A percentile compares a stretch with the other conserved stretches of the same genome.
phyloP scores from a whole-genome alignment of 2,797 vertebrate species.

The Epinephelus coioides region DNA sequence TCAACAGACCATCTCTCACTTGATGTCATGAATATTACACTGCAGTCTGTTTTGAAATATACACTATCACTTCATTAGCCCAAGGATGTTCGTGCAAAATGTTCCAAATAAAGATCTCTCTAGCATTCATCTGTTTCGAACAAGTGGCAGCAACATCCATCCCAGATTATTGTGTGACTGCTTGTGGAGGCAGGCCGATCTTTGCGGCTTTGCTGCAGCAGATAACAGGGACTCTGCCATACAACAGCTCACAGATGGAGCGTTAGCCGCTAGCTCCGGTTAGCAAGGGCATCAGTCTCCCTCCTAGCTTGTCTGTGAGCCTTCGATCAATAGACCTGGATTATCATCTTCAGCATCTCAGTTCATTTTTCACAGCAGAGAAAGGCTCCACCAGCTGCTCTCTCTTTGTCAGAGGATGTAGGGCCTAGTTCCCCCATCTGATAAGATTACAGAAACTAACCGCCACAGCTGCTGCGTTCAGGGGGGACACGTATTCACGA shows the following conservation, averaged over 20 bases:
- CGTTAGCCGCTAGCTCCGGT: slow-evolving; percentile 55
- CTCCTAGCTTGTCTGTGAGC: slow-evolving; percentile 47
- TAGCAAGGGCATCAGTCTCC: slow-evolving; percentile 62
- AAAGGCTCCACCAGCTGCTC: slow-evolving; percentile 62
- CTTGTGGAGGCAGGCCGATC: not conserved
- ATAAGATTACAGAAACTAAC: slow-evolving; percentile 64
- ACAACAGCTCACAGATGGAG: slow-evolving; percentile 42
- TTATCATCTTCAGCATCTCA: slow-evolving; percentile 70
- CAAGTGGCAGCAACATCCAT: not conserved
- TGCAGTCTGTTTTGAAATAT: not conserved
- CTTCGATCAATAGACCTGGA: slow-evolving; percentile 70
- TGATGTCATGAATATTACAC: not conserved
- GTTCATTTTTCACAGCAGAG: slow-evolving; percentile 69
- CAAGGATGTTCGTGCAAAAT: not conserved
- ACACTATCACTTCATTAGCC: not conserved
- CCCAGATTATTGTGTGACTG: not conserved
- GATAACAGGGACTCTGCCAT: slow-evolving; percentile 17
- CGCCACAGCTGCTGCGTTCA: slow-evolving; percentile 52
- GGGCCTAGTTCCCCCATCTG: slow-evolving; percentile 57
- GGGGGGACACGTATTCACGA: not conserved
- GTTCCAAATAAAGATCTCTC: not conserved
- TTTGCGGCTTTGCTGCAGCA: not conserved
- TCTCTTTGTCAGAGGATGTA: slow-evolving; percentile 65
- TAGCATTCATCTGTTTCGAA: not conserved
- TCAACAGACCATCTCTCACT: no score